Percentiles rank a stretch among this genome's conserved stretches.
Evolutionary conservation across 2,888 invertebrate species (phyloP).

Genomic region (Drosophila anceps): DNA sequence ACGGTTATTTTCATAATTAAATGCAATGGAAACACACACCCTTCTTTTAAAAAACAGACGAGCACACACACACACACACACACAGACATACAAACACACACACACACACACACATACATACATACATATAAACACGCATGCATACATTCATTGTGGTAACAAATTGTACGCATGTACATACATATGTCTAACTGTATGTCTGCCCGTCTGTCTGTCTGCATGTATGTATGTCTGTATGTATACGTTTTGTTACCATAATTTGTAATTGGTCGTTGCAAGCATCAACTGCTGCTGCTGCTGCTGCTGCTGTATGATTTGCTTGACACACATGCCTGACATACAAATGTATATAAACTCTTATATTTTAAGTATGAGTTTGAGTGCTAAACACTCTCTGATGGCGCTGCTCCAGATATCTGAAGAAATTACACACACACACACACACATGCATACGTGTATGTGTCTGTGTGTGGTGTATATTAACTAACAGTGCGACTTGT

Average conservation of each 20-base stretch:
- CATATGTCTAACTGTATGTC: conserved; percentile 11
- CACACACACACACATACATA: background rate
- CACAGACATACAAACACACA: background rate
- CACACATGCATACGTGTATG: background rate
- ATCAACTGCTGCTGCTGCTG: conserved; percentile 13
- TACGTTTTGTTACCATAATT: conserved; percentile 33
- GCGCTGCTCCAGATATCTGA: conserved; percentile 30
- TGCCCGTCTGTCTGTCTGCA: conserved; percentile 13
- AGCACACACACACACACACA: background rate
- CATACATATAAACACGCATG: conserved; percentile 18
- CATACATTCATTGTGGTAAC: conserved; percentile 29
- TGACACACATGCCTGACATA: conserved; percentile 32
- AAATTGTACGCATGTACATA: conserved; percentile 31
- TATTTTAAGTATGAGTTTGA: conserved; percentile 12
- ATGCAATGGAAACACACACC: conserved; percentile 22
- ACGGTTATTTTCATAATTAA: conserved; percentile 24
- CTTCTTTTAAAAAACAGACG: conserved; percentile 27
- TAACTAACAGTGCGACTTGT: conserved; percentile 41
- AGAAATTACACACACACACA: conserved; percentile 8
- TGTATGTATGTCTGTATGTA: conserved; percentile 19
- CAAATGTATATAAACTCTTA: conserved; percentile 11
- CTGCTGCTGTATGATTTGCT: conserved; percentile 21
- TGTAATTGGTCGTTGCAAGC: conserved; percentile 29
- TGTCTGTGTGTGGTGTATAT: conserved; percentile 11
- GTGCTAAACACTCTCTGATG: conserved; percentile 21